Evolutionary conservation across 2,113 vertebrate genomes (phyloP), one percentile per base, ranked within the genome.

Genomic region (Daboia siamensis): DNA sequence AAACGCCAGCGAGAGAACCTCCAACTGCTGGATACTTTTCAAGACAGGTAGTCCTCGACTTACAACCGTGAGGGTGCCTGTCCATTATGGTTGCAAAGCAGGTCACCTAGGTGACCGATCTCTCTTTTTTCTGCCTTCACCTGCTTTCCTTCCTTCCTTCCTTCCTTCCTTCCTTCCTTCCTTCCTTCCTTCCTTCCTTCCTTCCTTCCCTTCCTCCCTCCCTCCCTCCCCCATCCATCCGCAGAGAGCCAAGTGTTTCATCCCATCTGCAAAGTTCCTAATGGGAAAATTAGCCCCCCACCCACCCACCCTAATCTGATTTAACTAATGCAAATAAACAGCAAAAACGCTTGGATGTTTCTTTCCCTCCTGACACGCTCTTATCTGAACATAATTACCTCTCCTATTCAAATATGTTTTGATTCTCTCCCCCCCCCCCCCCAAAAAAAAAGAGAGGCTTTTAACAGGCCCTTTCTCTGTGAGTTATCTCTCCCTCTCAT

Each of bases 401-500:
- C 94, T 95, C 91, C 9, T 96, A 94, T 94, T 97, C 95, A 97
- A 96, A 97, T 96, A 94, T 96, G 64, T 95, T 96, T 56, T n/a
- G 15, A 8, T 80, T 95, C 24, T n/a, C 21, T 59, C 24, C 9
- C 23, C 1, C 7, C 57, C 29, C 1, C 9, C 9, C 24, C 23
- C 23, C 1, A n/a, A 69, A n/a, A 26, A 26, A 8, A 20, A 23
- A 94, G 94, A 93, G 94, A 91, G 90, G 89, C 94, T 93, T 95
- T 95, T 96, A 93, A 94, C 95, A 39, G 3, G 26, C 90, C 87
- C 94, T 93, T 90, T 93, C 96, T 93, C 93, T 93, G 93, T 95
- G 96, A 97, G 95, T 97, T 96, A 96, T 95, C 93, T 94, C 89
- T 29, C 12, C 91, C 93, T 96, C 90, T 96, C 96, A 95, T 97